Conservation (phyloP, 2,797 vertebrate genomes). For the Siniperca obscura region DNA sequence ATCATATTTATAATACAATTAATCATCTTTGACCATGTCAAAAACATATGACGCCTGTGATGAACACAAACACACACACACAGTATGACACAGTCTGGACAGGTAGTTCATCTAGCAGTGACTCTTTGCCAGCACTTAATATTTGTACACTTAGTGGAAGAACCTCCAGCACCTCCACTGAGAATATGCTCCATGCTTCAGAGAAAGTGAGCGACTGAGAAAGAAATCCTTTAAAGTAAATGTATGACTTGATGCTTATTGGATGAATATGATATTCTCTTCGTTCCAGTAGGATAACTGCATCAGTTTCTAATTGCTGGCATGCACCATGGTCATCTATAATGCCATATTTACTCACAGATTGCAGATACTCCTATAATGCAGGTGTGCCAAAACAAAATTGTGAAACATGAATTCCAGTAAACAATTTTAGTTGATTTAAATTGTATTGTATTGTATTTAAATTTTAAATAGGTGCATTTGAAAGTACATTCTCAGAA, state of each 20-base stretch:
- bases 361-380: background rate
- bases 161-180: background rate
- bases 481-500: slow-evolving; percentile 4
- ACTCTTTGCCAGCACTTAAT: background rate
- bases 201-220: background rate
- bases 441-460: background rate
- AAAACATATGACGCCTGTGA: background rate
- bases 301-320: slow-evolving; percentile 46
- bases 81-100: background rate
- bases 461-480: slow-evolving; percentile 7
- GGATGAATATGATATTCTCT: slow-evolving; percentile 9
- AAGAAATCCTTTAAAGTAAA: background rate
- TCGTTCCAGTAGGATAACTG: slow-evolving; percentile 5
- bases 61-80: background rate
- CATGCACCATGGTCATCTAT: background rate
- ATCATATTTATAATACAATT: slow-evolving; percentile 9
- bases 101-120: too few relatives aligned
- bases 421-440: slow-evolving; percentile 2
- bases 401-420: slow-evolving; percentile 4
- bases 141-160: background rate
- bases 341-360: slow-evolving; percentile 22
- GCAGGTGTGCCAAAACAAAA: slow-evolving; percentile 25
- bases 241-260: slow-evolving; percentile 28
- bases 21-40: slow-evolving; percentile 14
- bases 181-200: background rate